phyloP scores from a whole-genome alignment of 2,888 invertebrate species.

The Acrobasis consociella region DNA sequence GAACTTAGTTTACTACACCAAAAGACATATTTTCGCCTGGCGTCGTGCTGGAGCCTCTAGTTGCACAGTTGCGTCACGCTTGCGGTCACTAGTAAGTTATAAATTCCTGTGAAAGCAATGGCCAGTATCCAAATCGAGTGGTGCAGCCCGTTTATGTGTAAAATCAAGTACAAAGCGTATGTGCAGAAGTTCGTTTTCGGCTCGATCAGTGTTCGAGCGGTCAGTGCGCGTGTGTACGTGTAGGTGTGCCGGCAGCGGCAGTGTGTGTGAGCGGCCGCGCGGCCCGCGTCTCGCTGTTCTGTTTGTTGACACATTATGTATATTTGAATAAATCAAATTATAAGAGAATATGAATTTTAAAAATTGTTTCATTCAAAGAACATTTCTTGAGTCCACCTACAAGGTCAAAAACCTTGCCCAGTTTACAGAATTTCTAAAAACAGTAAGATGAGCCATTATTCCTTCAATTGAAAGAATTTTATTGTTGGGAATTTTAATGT shows the following conservation, averaged over 20 bases:
- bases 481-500: too few relatives aligned
- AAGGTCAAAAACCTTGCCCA: too few relatives aligned
- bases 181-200: constrained; percentile 77
- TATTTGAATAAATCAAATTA: constrained; percentile 83
- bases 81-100: too few relatives aligned
- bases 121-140: constrained; percentile 32
- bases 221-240: constrained; percentile 39
- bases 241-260: constrained; percentile 37
- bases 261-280: constrained; percentile 48
- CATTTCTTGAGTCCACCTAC: too few relatives aligned
- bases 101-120: too few relatives aligned
- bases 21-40: too few relatives aligned
- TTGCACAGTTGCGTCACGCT: too few relatives aligned
- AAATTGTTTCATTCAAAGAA: constrained; percentile 26
- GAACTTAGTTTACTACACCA: too few relatives aligned
- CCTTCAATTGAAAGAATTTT: too few relatives aligned
- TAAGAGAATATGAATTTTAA: constrained; percentile 81
- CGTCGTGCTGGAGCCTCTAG: too few relatives aligned
- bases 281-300: constrained; percentile 76
- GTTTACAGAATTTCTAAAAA: too few relatives aligned
- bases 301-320: constrained; percentile 83
- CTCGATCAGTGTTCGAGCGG: constrained; percentile 57
- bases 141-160: constrained; percentile 41
- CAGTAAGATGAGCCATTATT: too few relatives aligned
- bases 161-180: constrained; percentile 75